Conservation (phyloP, 2,797 vertebrate genomes). For the Coendou prehensilis region DNA sequence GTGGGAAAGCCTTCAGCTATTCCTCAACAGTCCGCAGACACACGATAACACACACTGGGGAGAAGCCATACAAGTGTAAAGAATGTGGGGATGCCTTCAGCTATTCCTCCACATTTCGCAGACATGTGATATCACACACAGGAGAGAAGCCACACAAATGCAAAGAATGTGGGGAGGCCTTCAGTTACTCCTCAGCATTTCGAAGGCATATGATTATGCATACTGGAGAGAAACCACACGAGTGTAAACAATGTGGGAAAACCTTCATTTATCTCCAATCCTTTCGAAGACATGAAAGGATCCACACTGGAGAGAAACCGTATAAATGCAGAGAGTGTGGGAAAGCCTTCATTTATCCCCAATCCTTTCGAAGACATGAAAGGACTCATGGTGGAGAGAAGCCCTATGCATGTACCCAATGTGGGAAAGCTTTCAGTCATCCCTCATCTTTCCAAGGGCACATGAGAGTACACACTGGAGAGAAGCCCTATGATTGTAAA, state of each 20-base stretch:
- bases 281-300: background rate
- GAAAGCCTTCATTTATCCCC: background rate
- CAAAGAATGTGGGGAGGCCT: background rate
- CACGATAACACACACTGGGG: background rate
- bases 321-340: background rate
- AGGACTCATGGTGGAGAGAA: slow-evolving; percentile 51
- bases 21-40: background rate
- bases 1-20: background rate
- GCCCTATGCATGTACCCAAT: slow-evolving; percentile 71
- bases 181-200: background rate
- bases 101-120: background rate
- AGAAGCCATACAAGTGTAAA: background rate
- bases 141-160: background rate
- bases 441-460: slow-evolving; percentile 60
- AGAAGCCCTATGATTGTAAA: slow-evolving; percentile 33
- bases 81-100: background rate
- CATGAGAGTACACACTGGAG: background rate
- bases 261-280: background rate
- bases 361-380: background rate
- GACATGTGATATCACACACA: background rate
- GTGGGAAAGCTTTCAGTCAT: slow-evolving; percentile 73
- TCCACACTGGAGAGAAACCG: background rate
- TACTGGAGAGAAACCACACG: background rate
- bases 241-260: background rate
- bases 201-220: background rate